phyloP scores from a whole-genome alignment of 2,797 vertebrate species.

The Setipinna tenuifilis region DNA sequence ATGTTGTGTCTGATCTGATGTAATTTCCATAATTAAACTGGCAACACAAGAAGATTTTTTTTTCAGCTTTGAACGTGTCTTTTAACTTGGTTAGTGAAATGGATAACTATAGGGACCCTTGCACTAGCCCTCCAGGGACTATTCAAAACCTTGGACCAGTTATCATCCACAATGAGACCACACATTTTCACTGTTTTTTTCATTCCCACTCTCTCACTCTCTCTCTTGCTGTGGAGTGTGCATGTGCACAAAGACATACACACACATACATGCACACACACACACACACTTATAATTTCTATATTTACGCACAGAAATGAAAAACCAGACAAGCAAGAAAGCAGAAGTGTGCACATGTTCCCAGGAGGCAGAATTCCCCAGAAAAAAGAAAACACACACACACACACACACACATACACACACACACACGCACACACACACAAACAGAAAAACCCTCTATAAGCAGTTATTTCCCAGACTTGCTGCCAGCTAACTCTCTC shows the following conservation, averaged over 20 bases:
- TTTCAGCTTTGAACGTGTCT: neutral
- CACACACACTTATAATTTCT: slow-evolving; percentile 30
- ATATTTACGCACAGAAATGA: slow-evolving; percentile 51
- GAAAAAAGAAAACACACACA: slow-evolving; percentile 7
- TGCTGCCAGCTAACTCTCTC: slow-evolving; percentile 67
- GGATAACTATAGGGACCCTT: neutral
- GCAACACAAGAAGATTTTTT: neutral
- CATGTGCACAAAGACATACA: slow-evolving; percentile 48
- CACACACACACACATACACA: slow-evolving; percentile 19
- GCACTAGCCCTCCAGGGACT: neutral
- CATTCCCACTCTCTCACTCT: slow-evolving; percentile 55
- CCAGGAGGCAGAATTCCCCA: slow-evolving; percentile 19
- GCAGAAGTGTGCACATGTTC: slow-evolving; percentile 52
- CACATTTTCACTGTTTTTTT: slow-evolving; percentile 50
- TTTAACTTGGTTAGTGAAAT: slow-evolving; percentile 12
- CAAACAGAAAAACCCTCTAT: slow-evolving; percentile 52
- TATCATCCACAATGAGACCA: slow-evolving; percentile 7
- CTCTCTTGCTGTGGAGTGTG: slow-evolving; percentile 20
- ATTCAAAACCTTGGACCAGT: neutral
- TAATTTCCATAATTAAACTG: slow-evolving; percentile 1
- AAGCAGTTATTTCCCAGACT: slow-evolving; percentile 75
- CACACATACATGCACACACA: slow-evolving; percentile 23
- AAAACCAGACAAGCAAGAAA: slow-evolving; percentile 36
- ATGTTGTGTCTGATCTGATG: neutral
- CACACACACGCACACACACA: neutral